These are phyloP conservation scores for Babylonia areolata DNA, from an alignment of 1,140 invertebrate genomes.

Conservation along the genomic window DNA sequence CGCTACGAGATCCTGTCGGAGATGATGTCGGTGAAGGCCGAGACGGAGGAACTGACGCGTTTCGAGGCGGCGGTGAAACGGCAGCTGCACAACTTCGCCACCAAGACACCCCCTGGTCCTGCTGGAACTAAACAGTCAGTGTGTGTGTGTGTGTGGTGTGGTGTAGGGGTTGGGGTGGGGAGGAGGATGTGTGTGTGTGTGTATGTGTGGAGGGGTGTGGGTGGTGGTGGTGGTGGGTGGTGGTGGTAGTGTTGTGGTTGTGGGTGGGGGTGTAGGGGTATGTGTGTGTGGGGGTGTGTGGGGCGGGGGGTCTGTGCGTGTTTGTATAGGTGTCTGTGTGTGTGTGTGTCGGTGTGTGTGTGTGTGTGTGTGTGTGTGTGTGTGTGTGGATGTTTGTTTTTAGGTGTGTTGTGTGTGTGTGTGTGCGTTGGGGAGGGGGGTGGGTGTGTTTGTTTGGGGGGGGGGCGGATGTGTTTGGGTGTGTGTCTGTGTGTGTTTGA, in stretches of 20 bases:
- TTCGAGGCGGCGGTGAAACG: neutral
- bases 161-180: neutral
- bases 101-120: neutral
- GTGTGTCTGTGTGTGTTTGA: too few species aligned
- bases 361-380: neutral
- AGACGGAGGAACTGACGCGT: neutral
- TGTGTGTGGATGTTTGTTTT: neutral
- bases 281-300: neutral
- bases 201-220: neutral
- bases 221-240: neutral
- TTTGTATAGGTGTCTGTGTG: neutral
- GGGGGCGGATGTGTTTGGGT: too few species aligned
- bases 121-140: neutral
- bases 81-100: neutral
- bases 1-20: too few species aligned
- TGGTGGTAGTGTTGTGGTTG: neutral
- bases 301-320: neutral
- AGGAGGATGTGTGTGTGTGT: neutral
- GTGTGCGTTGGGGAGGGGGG: too few species aligned
- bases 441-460: too few species aligned
- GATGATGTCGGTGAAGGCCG: neutral
- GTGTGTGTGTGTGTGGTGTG: neutral
- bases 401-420: too few species aligned
- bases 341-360: too few species aligned
- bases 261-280: neutral